Evolutionary conservation across 1,140 invertebrate species (phyloP).

Genomic region (Zaprionus camerounensis): DNA sequence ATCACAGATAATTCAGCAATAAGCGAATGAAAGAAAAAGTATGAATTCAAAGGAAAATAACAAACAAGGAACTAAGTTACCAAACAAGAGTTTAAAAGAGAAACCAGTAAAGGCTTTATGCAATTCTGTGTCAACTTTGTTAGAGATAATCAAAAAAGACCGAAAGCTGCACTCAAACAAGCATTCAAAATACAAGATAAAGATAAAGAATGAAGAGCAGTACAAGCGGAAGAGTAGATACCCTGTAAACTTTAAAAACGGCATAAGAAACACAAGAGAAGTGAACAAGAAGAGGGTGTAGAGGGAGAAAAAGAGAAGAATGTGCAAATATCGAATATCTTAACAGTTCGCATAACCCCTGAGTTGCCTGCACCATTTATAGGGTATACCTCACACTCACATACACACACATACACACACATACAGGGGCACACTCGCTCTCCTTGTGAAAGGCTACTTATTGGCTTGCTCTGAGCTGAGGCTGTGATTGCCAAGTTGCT

Average conservation of each 20-base stretch:
- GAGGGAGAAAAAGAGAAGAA: neutral
- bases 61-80: neutral
- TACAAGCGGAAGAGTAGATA: neutral
- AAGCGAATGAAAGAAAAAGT: neutral
- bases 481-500: slow-evolving; percentile 30
- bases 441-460: slow-evolving; percentile 23
- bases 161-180: neutral
- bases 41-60: no score
- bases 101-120: neutral
- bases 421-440: neutral
- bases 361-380: neutral
- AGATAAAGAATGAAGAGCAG: neutral
- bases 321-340: no score
- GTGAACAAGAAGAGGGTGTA: neutral
- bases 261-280: neutral
- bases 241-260: neutral
- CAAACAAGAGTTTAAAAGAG: neutral
- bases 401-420: neutral
- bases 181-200: neutral
- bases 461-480: slow-evolving; percentile 14
- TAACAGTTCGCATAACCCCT: no score
- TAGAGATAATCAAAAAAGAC: neutral
- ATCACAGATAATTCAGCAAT: neutral
- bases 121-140: neutral
- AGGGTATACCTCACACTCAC: neutral